Conservation (phyloP, 2,113 vertebrate genomes). For the Rhinoderma darwinii region DNA sequence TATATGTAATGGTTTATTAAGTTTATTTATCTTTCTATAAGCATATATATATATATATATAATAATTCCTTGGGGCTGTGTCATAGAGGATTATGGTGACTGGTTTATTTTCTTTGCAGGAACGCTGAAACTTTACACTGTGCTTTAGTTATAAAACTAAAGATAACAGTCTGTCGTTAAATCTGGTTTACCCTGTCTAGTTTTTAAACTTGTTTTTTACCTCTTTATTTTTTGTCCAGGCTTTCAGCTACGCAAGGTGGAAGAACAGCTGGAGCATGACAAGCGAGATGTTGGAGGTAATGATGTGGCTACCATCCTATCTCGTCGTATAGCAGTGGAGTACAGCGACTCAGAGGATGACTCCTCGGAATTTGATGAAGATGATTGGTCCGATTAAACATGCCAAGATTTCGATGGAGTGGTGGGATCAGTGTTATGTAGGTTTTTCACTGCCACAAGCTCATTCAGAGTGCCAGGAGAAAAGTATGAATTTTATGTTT, state of each 20-base stretch:
- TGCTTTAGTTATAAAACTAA: not conserved
- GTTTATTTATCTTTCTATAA: not conserved
- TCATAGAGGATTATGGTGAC: not conserved
- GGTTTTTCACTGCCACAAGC: not conserved
- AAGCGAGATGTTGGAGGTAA: conserved; percentile 88
- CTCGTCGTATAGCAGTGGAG: conserved; percentile 95
- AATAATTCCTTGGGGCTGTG: too few species aligned
- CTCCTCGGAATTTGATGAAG: conserved; percentile 94
- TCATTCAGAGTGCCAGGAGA: not conserved
- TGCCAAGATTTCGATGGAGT: conserved; percentile 47
- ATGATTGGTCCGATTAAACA: conserved; percentile 93
- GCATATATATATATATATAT: too few species aligned
- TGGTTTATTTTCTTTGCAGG: not conserved
- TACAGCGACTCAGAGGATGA: conserved; percentile 98
- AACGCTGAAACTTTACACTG: not conserved
- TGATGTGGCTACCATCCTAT: conserved; percentile 95
- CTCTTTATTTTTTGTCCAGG: conserved; percentile 65
- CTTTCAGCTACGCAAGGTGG: conserved; percentile 95
- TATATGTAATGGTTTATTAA: not conserved
- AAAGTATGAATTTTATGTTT: not conserved
- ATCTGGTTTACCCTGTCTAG: not conserved
- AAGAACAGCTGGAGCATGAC: conserved; percentile 95
- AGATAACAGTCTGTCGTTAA: not conserved
- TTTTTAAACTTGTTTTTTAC: not conserved
- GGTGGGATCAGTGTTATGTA: conserved; percentile 37